These are phyloP conservation scores for Paracyprichromis sp. DNA, from an alignment of 2,113 vertebrate species.

Conservation along the genomic window DNA sequence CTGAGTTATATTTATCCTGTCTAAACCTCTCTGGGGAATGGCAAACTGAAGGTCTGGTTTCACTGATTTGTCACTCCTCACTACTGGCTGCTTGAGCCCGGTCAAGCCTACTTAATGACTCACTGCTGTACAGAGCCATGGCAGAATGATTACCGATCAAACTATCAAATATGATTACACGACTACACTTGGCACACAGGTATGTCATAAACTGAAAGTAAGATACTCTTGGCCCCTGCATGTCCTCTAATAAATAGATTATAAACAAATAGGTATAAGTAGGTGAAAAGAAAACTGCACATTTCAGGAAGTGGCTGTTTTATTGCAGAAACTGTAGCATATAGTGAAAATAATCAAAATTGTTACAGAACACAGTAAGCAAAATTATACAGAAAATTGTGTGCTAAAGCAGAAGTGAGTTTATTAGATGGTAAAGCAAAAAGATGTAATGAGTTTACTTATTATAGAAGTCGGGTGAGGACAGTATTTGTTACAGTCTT, in stretches of 20 bases:
- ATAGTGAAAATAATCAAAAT: background rate
- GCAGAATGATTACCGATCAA: background rate
- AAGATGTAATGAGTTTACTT: background rate
- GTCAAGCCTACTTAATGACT: background rate
- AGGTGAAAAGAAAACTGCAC: background rate
- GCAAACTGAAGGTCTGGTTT: constrained; percentile 62
- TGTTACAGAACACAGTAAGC: background rate
- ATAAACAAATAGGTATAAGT: background rate
- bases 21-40: constrained; percentile 44
- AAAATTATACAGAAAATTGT: background rate
- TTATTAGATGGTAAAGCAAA: background rate
- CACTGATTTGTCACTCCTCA: constrained; percentile 45
- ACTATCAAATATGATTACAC: background rate
- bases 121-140: background rate
- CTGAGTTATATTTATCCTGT: constrained; percentile 58
- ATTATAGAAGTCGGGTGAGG: background rate
- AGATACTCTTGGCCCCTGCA: background rate
- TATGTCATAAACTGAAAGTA: background rate
- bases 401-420: background rate
- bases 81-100: background rate
- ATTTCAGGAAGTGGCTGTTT: background rate
- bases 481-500: background rate
- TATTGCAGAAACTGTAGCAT: constrained; percentile 36
- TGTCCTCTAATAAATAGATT: background rate
- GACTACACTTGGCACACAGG: background rate